These are phyloP conservation scores for Megamerina dolium DNA, from an alignment of 2,888 invertebrate genomes.

Conservation along the genomic window DNA sequence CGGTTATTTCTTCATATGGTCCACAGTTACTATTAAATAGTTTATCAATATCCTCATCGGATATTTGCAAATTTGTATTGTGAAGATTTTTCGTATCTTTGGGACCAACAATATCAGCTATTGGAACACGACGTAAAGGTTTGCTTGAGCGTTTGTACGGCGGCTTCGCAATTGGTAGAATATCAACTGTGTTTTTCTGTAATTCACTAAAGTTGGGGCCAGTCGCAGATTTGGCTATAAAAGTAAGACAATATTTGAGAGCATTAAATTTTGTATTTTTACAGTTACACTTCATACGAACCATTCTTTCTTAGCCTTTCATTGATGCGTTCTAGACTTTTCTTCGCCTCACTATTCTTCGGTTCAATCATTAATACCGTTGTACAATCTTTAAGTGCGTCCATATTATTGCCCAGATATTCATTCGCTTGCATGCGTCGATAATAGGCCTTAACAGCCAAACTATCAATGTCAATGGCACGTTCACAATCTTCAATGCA, in stretches of 20 bases:
- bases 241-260: neutral
- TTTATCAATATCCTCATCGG: conserved; percentile 47
- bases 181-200: conserved; percentile 32
- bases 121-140: conserved; percentile 33
- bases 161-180: conserved; percentile 39
- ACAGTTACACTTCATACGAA: conserved; percentile 13
- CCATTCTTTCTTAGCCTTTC: conserved; percentile 34
- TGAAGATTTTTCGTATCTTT: conserved; percentile 30
- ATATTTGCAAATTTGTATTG: conserved; percentile 35
- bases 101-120: conserved; percentile 39
- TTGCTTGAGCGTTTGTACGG: conserved; percentile 41
- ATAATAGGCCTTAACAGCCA: conserved; percentile 78
- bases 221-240: conserved; percentile 13
- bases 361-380: conserved; percentile 72
- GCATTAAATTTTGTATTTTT: neutral
- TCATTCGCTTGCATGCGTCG: conserved; percentile 73
- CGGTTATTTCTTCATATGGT: conserved; percentile 38
- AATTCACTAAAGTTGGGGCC: conserved; percentile 35
- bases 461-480: conserved; percentile 70
- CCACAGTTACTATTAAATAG: conserved; percentile 46
- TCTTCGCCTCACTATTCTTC: conserved; percentile 63
- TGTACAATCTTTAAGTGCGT: conserved; percentile 67
- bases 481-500: conserved; percentile 65
- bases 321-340: conserved; percentile 41
- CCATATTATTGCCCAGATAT: conserved; percentile 61